Base-by-base conservation (phyloP, 2,113 vertebrate species). In the Amia ocellicauda region DNA sequence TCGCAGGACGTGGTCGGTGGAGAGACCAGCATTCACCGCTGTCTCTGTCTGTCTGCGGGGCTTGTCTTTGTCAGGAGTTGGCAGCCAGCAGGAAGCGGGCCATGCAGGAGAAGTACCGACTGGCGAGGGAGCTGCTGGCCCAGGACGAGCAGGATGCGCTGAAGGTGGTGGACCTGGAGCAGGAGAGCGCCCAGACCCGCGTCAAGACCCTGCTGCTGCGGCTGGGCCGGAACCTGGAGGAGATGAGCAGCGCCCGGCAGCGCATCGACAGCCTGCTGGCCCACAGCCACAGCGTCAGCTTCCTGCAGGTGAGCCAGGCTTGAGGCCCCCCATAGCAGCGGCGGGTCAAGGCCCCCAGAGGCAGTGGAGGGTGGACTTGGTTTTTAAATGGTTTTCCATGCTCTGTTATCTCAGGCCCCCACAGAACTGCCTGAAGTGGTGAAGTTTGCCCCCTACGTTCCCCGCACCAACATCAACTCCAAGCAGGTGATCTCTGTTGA, bases 231-330 rank as follows among this genome's bases (percentile, higher is more conserved):
- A 97, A 95, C 69, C 72, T 89, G 5, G 75, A 64, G 0, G 89
- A 83, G 74, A 82, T 96, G 66, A 83, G 76, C 27, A 69, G 55
- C 13, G 66, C 90, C 31, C 90, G 74, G 73, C 86, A 80, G 1
- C 75, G 86, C n/a, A 75, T 94, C 60, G 79, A 86, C 64, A 69
- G 63, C 40, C 71, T 82, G 42, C 80, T 99, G 76, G 65, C 60
- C 4, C 84, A 87, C 70, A 70, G 45, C 0, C 86, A 92, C 0
- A 88, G 90, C 0, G 17, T 90, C 22, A 65, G 84, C n/a, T 96
- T 98, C 80, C 81, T 98, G 28, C 91, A 95, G 97, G 96, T 98
- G 74, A 74, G 8, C 16, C 31, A 20, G 4, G 16, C 41, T 23
- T n/a, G n/a, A n/a, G n/a, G n/a, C n/a, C n/a, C n/a, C n/a, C n/a